Conservation (phyloP, 2,797 vertebrate species). For the Oreonectes daqikongensis region DNA sequence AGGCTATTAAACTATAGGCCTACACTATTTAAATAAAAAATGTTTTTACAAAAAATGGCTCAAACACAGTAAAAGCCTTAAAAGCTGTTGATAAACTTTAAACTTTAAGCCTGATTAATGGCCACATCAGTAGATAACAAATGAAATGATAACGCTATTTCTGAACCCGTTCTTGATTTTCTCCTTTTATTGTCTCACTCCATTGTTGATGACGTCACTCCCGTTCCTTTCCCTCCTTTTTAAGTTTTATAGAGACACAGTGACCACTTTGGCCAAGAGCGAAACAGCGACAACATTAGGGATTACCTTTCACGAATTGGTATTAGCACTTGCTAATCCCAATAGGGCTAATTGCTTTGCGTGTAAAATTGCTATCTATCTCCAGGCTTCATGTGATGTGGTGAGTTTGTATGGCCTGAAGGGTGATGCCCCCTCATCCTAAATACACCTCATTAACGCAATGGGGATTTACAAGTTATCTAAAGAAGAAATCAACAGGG, state of each 20-base stretch:
- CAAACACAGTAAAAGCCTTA: too few relatives aligned
- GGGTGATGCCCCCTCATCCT: conserved; percentile 29
- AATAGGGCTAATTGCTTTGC: conserved; percentile 89
- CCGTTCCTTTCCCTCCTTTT: conserved; percentile 61
- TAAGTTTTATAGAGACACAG: conserved; percentile 78
- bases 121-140: too few relatives aligned
- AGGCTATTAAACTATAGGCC: too few relatives aligned
- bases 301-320: conserved; percentile 81
- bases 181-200: conserved; percentile 58
- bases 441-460: conserved; percentile 47
- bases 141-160: neutral
- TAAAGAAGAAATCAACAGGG: conserved; percentile 63
- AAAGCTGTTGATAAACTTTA: too few relatives aligned
- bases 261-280: conserved; percentile 80
- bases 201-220: conserved; percentile 69
- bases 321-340: conserved; percentile 91
- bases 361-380: conserved; percentile 78
- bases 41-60: too few relatives aligned
- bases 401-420: conserved; percentile 29
- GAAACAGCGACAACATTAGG: conserved; percentile 88
- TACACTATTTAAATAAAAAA: too few relatives aligned
- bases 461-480: conserved; percentile 75
- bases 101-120: neutral
- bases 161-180: conserved; percentile 60
- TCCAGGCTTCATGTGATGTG: conserved; percentile 63